phyloP scores from a whole-genome alignment of 2,797 vertebrate species.

The Taenioides sp. region DNA sequence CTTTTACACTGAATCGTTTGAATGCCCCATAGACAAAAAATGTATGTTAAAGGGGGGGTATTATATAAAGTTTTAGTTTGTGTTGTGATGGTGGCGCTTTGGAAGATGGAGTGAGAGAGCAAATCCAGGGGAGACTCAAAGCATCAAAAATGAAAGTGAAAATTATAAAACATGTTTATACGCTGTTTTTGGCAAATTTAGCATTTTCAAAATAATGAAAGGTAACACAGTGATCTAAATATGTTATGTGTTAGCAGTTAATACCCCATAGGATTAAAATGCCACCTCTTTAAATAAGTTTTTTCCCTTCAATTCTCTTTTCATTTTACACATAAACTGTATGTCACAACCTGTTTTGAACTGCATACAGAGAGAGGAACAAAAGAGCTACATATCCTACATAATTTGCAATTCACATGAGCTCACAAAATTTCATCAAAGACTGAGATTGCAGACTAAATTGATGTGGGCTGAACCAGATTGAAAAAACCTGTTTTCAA shows the following conservation, averaged over 20 bases:
- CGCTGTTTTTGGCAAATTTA: too few species aligned
- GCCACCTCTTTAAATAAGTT: too few species aligned
- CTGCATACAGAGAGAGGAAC: neutral
- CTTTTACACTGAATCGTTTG: neutral
- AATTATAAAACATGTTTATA: too few species aligned
- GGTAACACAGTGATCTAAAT: too few species aligned
- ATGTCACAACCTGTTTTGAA: neutral
- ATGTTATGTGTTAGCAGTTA: too few species aligned
- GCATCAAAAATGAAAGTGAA: too few species aligned
- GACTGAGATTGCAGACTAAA: conserved; percentile 20
- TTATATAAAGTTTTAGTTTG: too few species aligned
- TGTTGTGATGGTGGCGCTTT: too few species aligned
- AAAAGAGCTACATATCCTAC: conserved; percentile 25
- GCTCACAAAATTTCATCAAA: conserved; percentile 19
- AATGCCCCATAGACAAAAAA: neutral
- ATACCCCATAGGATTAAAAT: too few species aligned
- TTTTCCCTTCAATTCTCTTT: neutral
- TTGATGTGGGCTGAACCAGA: conserved; percentile 38
- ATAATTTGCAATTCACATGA: conserved; percentile 13
- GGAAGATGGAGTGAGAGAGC: too few species aligned
- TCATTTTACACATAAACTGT: neutral
- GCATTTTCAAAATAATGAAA: too few species aligned
- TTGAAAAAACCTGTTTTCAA: conserved; percentile 11
- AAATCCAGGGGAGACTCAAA: too few species aligned
- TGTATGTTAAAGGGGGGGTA: neutral